phyloP scores from a whole-genome alignment of 2,797 vertebrate genomes.

The Crenichthys baileyi region DNA sequence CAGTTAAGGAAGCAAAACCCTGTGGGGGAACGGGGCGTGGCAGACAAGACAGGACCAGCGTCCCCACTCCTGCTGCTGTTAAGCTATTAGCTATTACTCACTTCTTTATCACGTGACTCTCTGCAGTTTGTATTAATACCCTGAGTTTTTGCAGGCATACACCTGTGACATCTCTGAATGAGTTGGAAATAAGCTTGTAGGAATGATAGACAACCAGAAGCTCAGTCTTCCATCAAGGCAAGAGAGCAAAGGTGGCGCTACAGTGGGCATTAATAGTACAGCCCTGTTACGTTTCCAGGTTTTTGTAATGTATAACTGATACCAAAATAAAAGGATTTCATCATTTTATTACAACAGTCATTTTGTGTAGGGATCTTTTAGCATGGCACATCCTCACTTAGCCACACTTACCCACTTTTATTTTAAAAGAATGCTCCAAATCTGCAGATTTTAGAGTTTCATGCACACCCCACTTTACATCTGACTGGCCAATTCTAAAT shows the following conservation, averaged over 20 bases:
- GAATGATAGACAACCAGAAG: not conserved
- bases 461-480: too few relatives aligned
- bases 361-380: too few relatives aligned
- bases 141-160: not conserved
- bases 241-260: not conserved
- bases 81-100: constrained; percentile 21
- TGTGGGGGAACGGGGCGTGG: constrained; percentile 9
- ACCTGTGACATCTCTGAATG: not conserved
- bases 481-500: not conserved
- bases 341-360: too few relatives aligned
- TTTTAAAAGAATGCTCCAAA: not conserved
- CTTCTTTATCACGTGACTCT: constrained; percentile 2
- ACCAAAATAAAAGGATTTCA: too few relatives aligned
- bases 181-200: not conserved
- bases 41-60: constrained; percentile 36
- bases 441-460: not conserved
- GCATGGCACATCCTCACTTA: too few relatives aligned
- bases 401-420: too few relatives aligned
- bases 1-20: not conserved
- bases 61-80: constrained; percentile 5
- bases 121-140: not conserved
- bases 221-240: not conserved
- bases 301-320: not conserved
- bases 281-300: not conserved
- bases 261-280: not conserved